Conservation (phyloP, 2,797 vertebrate species). For the Euthynnus affinis region DNA sequence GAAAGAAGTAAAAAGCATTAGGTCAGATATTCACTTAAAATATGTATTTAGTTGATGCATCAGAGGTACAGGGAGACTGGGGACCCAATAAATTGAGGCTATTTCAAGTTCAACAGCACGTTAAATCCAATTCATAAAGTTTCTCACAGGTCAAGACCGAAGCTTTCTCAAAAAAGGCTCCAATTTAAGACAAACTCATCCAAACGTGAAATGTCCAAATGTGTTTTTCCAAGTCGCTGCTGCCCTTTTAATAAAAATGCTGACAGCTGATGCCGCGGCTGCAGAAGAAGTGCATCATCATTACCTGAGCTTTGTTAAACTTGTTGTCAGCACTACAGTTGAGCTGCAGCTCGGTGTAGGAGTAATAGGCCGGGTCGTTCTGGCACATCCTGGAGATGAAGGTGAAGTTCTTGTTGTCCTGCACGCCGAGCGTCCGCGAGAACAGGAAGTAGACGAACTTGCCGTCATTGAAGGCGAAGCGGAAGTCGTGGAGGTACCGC, state of each 20-base stretch:
- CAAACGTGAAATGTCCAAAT: constrained; percentile 31
- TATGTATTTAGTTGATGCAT: constrained; percentile 4
- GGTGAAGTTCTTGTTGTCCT: constrained; percentile 89
- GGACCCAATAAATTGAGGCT: not conserved
- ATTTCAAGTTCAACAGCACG: constrained; percentile 25
- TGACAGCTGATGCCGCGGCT: not conserved
- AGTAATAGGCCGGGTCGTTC: constrained; percentile 90
- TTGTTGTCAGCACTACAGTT: constrained; percentile 83
- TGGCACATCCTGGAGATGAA: constrained; percentile 93
- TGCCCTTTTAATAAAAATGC: not conserved
- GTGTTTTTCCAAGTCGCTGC: constrained; percentile 19
- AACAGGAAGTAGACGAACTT: constrained; percentile 94
- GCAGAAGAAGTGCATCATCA: fast-evolving
- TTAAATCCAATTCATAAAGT: constrained; percentile 33
- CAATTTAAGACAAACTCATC: constrained; percentile 33
- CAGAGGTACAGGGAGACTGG: not conserved
- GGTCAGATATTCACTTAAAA: not conserved
- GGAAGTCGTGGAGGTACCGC: constrained; percentile 91
- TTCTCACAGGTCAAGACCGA: constrained; percentile 8
- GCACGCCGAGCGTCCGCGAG: constrained; percentile 88
- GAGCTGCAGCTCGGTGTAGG: constrained; percentile 95
- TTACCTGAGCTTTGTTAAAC: constrained; percentile 82
- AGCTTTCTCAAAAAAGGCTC: not conserved
- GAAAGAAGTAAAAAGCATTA: fast-evolving
- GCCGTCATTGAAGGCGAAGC: constrained; percentile 89